Evolutionary conservation across 1,140 invertebrate species (phyloP).

Genomic region (Hylaeus anthracinus): DNA sequence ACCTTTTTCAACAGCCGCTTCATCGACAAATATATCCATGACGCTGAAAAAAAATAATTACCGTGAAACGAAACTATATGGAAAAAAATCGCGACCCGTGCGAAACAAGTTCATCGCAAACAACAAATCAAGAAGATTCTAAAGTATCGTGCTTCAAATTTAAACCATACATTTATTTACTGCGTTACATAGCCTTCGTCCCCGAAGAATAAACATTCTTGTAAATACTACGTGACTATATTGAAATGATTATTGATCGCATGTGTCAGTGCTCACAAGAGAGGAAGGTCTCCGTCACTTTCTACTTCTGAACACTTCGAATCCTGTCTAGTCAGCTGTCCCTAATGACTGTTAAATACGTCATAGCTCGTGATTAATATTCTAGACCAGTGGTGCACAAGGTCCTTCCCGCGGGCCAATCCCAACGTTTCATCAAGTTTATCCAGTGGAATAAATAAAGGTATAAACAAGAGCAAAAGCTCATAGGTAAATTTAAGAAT

Average conservation of each 20-base stretch:
- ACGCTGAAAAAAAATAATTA: neutral
- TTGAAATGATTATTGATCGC: conserved; percentile 39
- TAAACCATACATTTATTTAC: neutral
- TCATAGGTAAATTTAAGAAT: no score
- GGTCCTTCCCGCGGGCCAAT: no score
- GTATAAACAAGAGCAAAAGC: no score
- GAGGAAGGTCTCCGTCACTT: conserved; percentile 38
- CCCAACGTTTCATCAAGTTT: no score
- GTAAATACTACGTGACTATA: conserved; percentile 13
- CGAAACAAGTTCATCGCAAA: neutral
- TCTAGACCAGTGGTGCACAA: conserved; percentile 1
- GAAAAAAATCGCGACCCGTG: neutral
- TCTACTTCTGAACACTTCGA: conserved; percentile 34
- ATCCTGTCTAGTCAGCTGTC: conserved; percentile 43
- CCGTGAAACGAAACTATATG: neutral
- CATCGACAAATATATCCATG: neutral
- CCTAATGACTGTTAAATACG: conserved; percentile 58
- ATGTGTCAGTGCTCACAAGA: conserved; percentile 19
- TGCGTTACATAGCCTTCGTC: neutral
- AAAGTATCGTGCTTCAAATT: neutral
- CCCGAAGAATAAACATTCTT: neutral
- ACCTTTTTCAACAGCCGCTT: neutral
- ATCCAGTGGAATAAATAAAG: no score
- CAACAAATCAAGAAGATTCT: neutral
- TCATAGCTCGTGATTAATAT: conserved; percentile 63